Conservation (phyloP, 2,888 invertebrate species). For the Microplitis deprimator region DNA sequence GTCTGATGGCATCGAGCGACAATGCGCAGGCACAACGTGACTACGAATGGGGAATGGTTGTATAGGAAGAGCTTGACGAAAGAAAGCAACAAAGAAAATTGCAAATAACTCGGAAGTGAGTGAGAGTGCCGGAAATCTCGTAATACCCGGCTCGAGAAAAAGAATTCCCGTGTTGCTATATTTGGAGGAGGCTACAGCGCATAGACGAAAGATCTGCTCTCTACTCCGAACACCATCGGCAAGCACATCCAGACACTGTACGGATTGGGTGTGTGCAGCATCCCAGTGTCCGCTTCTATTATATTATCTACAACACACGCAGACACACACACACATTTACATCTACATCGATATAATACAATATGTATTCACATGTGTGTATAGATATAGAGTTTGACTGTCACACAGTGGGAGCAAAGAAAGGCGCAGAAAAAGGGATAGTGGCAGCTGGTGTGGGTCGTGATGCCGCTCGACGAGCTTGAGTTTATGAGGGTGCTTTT, state of each 20-base stretch:
- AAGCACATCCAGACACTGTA: too few relatives aligned
- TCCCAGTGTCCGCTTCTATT: too few relatives aligned
- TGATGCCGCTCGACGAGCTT: constrained; percentile 23
- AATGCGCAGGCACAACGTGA: not conserved
- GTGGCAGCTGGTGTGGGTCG: constrained; percentile 17
- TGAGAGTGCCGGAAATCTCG: constrained; percentile 22
- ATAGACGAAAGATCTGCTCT: too few relatives aligned
- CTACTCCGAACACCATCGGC: too few relatives aligned
- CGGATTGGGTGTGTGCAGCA: too few relatives aligned
- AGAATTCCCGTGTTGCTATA: not conserved
- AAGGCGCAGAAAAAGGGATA: not conserved
- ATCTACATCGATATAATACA: not conserved
- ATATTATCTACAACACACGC: not conserved
- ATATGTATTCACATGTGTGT: not conserved
- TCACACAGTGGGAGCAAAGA: not conserved
- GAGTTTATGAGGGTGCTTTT: constrained; percentile 42
- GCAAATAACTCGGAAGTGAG: constrained; percentile 17
- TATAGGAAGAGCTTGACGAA: not conserved
- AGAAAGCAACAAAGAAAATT: not conserved
- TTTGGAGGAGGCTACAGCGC: not conserved
- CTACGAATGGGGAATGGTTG: too few relatives aligned
- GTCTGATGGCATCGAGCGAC: not conserved
- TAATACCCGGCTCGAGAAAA: not conserved
- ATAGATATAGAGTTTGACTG: too few relatives aligned
- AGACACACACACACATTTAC: not conserved